phyloP scores from a whole-genome alignment of 2,888 invertebrate genomes.

The Dyspetes luteomarginatus region DNA sequence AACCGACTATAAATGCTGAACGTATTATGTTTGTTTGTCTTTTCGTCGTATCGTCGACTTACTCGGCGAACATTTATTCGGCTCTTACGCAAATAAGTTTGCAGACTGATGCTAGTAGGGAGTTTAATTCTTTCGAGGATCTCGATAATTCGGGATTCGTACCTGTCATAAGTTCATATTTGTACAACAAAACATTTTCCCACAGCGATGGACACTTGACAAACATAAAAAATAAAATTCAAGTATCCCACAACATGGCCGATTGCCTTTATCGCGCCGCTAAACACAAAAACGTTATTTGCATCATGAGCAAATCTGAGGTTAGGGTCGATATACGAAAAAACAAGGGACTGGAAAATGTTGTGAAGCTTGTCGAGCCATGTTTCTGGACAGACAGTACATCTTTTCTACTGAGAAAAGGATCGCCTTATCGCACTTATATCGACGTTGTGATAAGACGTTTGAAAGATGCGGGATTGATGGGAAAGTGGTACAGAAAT shows the following conservation, averaged over 20 bases:
- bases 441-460: slow-evolving; percentile 37
- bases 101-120: neutral
- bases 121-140: slow-evolving; percentile 53
- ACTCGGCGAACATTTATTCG: slow-evolving; percentile 59
- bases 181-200: slow-evolving; percentile 50
- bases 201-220: slow-evolving; percentile 1
- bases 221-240: slow-evolving; percentile 36
- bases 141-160: slow-evolving; percentile 58
- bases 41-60: slow-evolving; percentile 53
- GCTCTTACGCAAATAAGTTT: slow-evolving; percentile 55
- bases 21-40: slow-evolving; percentile 54
- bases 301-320: slow-evolving; percentile 31
- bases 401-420: slow-evolving; percentile 33
- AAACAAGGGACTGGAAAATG: neutral
- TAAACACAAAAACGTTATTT: slow-evolving; percentile 35
- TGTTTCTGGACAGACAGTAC: slow-evolving; percentile 58
- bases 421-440: slow-evolving; percentile 53
- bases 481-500: neutral
- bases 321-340: neutral
- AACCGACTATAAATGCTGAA: slow-evolving; percentile 43
- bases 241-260: neutral
- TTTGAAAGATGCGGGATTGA: slow-evolving; percentile 32
- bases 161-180: slow-evolving; percentile 29
- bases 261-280: neutral
- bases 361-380: neutral